Evolutionary conservation across 2,888 invertebrate species (phyloP), one percentile per base, ranked within the genome.

Genomic region (Candidula unifasciata): DNA sequence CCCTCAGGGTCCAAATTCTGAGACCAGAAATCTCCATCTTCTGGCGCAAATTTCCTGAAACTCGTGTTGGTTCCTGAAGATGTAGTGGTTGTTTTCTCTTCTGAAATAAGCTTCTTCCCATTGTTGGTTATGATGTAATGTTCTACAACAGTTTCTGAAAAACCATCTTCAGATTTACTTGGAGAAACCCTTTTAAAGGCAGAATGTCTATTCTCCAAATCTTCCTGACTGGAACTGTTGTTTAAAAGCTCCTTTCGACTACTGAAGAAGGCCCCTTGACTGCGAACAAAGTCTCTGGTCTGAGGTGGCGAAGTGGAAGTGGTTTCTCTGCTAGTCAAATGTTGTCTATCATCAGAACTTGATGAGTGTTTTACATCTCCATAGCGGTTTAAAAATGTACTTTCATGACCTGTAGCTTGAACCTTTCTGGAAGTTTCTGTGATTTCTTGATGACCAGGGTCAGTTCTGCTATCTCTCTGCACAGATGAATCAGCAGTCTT

Each of bases 61-160:
- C 71, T 81, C 21, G 33, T 37, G n/a, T 81, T 71, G 21, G 69
- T 71, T n/a, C 71, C 80, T 52, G 21, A 24, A 13, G 76, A 64
- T n/a, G 82, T 44, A 16, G 64, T 82, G 27, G 66, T 73, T n/a
- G 76, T 82, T 33, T 79, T 68, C 71, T 83, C 83, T 35, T 83
- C 60, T 18, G 82, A 82, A 24, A 82, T 66, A 66, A 82, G 68
- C 54, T 66, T 82, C 57, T 76, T 82, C 3, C 82, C 82, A 52
- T 82, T 77, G 24, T 76, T 68, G 13, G 82, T 82, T 18, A 82
- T 82, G 2, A 82, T 33, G 30, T 82, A 82, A 54, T 82, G 79
- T 57, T 83, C 79, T 35, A 64, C 73, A 2, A 79, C 73, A 35
- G 83, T 79, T 37, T 83, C 79, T 69, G 60, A 66, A 33, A 83